phyloP scores from a whole-genome alignment of 2,888 invertebrate species.

The Cynaeus angustus region DNA sequence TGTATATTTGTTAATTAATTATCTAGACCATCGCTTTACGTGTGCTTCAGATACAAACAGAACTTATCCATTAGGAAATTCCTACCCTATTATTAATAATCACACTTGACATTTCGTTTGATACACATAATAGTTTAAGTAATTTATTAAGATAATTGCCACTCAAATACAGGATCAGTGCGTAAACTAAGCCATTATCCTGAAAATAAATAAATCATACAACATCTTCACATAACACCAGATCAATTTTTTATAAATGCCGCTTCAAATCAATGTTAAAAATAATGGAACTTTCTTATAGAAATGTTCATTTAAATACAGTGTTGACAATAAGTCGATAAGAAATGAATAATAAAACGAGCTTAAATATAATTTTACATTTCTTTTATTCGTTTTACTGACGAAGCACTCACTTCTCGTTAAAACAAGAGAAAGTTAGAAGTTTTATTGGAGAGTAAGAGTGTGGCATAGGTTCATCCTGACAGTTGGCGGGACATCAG shows the following conservation, averaged over 20 bases:
- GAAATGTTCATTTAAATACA: slow-evolving; percentile 1
- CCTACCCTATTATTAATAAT: slow-evolving; percentile 47
- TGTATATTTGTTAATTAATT: slow-evolving; percentile 41
- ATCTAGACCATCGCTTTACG: slow-evolving; percentile 37
- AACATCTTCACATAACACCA: not conserved
- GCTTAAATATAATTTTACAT: slow-evolving; percentile 51
- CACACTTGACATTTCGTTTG: slow-evolving; percentile 47
- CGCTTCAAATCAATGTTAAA: not conserved
- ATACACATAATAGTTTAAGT: slow-evolving; percentile 33
- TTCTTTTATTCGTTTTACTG: slow-evolving; percentile 44
- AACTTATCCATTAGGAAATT: slow-evolving; percentile 51
- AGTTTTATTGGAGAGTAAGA: slow-evolving; percentile 57
- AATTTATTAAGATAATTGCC: slow-evolving; percentile 39
- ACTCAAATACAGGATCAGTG: slow-evolving; percentile 7
- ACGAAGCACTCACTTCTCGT: slow-evolving; percentile 50
- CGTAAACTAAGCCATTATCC: slow-evolving; percentile 27
- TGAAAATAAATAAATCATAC: slow-evolving; percentile 26
- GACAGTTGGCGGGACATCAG: slow-evolving; percentile 65
- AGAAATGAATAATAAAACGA: slow-evolving; percentile 44
- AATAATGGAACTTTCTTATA: slow-evolving; percentile 3
- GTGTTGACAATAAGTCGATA: slow-evolving; percentile 49
- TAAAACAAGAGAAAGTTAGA: slow-evolving; percentile 58
- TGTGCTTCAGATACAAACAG: slow-evolving; percentile 47
- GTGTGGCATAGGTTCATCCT: slow-evolving; percentile 54
- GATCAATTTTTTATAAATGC: not conserved